Evolutionary conservation across 2,888 invertebrate genomes (phyloP).

Genomic region (Synanthedon formicaeformis): DNA sequence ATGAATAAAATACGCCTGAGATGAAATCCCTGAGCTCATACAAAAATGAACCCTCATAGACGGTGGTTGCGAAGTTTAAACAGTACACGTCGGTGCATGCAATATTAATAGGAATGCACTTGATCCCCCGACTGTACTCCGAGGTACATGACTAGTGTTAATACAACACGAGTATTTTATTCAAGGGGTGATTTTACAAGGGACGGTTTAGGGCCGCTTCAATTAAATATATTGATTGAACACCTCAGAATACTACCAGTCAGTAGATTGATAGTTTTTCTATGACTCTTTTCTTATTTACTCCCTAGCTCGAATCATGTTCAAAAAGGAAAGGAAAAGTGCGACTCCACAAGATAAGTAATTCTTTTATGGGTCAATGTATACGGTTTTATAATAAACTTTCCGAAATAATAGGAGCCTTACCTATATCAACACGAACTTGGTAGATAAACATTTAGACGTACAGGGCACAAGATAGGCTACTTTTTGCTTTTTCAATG

Average conservation of each 20-base stretch:
- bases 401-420: too few species aligned
- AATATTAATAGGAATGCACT: slow-evolving; percentile 60
- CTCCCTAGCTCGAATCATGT: too few species aligned
- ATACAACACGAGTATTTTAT: slow-evolving; percentile 1
- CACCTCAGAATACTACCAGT: neutral
- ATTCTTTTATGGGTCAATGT: too few species aligned
- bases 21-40: slow-evolving; percentile 2
- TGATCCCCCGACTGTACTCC: slow-evolving; percentile 25
- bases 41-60: slow-evolving; percentile 12
- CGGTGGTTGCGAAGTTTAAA: slow-evolving; percentile 36
- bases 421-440: too few species aligned
- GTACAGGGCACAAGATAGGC: too few species aligned
- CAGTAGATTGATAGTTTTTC: too few species aligned
- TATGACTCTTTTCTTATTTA: too few species aligned
- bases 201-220: slow-evolving; percentile 10
- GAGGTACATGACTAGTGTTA: slow-evolving; percentile 2
- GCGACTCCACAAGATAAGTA: too few species aligned
- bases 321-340: too few species aligned
- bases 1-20: neutral
- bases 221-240: slow-evolving; percentile 31
- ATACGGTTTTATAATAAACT: too few species aligned
- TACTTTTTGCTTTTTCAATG: too few species aligned
- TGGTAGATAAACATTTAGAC: too few species aligned
- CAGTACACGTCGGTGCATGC: slow-evolving; percentile 54
- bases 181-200: slow-evolving; percentile 13